Evolutionary conservation across 37 sponge, comb jelly and placozoan species (phyloP), one percentile per base, ranked within the genome.

Genomic region (Oscarella lobularis): DNA sequence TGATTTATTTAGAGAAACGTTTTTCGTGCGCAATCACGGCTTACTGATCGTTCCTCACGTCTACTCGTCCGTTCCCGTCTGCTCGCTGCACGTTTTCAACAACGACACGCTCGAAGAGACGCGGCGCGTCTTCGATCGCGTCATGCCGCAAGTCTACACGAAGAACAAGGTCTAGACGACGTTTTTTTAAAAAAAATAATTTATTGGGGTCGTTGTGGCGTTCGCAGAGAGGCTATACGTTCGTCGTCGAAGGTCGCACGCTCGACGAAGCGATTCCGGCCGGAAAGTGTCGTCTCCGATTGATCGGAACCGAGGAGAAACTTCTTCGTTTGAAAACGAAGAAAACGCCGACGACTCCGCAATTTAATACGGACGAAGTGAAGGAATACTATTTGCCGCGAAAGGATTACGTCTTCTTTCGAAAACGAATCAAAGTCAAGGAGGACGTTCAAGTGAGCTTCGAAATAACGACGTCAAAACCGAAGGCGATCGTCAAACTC

Each of bases 361-460:
- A 38, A 9, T 83, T 89, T 65, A 75, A 80, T 75, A 83, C 76
- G 31, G 66, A 82, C 36, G 85, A 80, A 31, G 54, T 89, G 31
- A 82, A 81, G 39, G 86, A 96, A 60, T 89, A 89, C 38, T 96
- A 93, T 72, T 78, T 86, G 20, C 97, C 97, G 2, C 82, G 89
- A 66, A 84, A 84, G 80, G 81, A 96, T 29, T 40, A 80, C 67
- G 37, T 60, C 38, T 68, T 96, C 37, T 87, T 96, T 67, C 85
- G 97, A 88, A 89, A 79, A 31, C 35, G 6, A 3, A 32, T 86
- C 35, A 68, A 74, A 33, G 82, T 86, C 33, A 41, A 36, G 5
- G 66, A 82, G 39, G 86, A 83, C 20, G 82, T 83, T 72, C 71
- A 73, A 5, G 67, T 86, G 35, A 96, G 83, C 76, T 73, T 90